Evolutionary conservation across 1,140 invertebrate species (phyloP), one percentile per base, ranked within the genome.

Genomic region (Condylostylus longicornis): DNA sequence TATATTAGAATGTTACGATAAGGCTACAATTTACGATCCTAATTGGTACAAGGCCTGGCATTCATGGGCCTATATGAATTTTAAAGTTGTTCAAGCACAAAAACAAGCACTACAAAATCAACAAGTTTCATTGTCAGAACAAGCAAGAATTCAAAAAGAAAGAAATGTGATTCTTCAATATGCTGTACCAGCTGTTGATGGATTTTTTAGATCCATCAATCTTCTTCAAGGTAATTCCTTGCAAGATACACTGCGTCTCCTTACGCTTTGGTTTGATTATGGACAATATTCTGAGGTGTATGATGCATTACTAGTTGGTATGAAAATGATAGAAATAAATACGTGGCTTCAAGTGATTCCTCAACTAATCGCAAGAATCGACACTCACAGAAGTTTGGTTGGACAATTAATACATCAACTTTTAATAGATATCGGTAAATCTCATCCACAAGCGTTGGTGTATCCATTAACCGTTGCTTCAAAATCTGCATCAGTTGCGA

Each of bases 261-360:
- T 96, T 6, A 95, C 90, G 0, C 60, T 96, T 0, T 95, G 89
- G 85, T 95, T 95, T 54, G 89, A 97, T 51, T 89, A 93, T 51
- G 91, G 90, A 0, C 86, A 97, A 42, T 79, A 83, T 65, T 71
- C 81, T 0, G 86, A 93, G 54, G 90, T 98, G 0, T 84, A 94
- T 53, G 87, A 96, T 38, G 88, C 89, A 0, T 72, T 99, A 13
- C 71, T 80, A 1, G 90, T 96, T 44, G 90, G 90, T 1, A 82
- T 98, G 29, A 77, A 85, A 43, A 75, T 79, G 1, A 91, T 98
- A 20, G 87, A 95, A 50, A 90, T 98, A 38, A 93, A 98, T 50
- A 97, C 91, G 9, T 99, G 96, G 96, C 66, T 99, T 2, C 94
- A 99, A 71, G 94, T 99, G 0, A 98, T 98, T 46, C 96, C 96